A percentile compares a stretch with the other conserved stretches of the same genome.
phyloP scores from a whole-genome alignment of 37 sponge, comb jelly and placozoan genomes.

The Agelas oroides region DNA sequence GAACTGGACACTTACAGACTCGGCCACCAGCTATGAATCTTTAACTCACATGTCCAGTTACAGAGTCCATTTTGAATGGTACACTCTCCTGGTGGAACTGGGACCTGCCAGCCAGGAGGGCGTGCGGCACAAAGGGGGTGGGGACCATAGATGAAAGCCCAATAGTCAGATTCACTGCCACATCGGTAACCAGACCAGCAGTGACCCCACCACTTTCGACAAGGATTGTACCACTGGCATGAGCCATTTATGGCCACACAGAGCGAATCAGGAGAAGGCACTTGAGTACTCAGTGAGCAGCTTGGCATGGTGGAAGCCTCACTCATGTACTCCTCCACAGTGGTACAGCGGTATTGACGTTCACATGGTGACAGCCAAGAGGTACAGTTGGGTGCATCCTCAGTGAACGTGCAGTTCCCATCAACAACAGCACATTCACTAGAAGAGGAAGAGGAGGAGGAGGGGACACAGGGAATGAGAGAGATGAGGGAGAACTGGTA shows the following conservation, averaged over 20 bases:
- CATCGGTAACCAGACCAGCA: constrained; percentile 12
- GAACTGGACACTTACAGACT: too few relatives aligned
- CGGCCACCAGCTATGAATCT: too few relatives aligned
- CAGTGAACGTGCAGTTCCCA: constrained; percentile 22
- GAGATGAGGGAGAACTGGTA: too few relatives aligned
- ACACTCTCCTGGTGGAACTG: constrained; percentile 22
- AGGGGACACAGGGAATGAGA: neutral
- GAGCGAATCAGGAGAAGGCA: constrained; percentile 8
- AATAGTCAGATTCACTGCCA: constrained; percentile 18
- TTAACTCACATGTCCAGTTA: constrained; percentile 35
- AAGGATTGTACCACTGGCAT: constrained; percentile 52
- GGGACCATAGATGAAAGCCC: constrained; percentile 22
- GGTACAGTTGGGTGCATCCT: constrained; percentile 1
- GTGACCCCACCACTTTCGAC: constrained; percentile 16
- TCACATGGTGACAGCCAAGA: constrained; percentile 10
- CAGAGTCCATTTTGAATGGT: neutral
- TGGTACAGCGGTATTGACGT: constrained; percentile 6
- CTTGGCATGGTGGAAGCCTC: neutral
- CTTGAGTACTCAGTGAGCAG: neutral
- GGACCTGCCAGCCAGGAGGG: neutral
- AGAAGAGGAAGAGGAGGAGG: neutral
- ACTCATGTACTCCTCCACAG: neutral
- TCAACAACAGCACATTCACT: constrained; percentile 3
- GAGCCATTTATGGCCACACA: constrained; percentile 10
- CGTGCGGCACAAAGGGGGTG: constrained; percentile 10